Percentiles rank a stretch among this genome's conserved stretches.
Evolutionary conservation across 2,797 vertebrate species (phyloP).

Genomic region (Rhyacichthys aspro): DNA sequence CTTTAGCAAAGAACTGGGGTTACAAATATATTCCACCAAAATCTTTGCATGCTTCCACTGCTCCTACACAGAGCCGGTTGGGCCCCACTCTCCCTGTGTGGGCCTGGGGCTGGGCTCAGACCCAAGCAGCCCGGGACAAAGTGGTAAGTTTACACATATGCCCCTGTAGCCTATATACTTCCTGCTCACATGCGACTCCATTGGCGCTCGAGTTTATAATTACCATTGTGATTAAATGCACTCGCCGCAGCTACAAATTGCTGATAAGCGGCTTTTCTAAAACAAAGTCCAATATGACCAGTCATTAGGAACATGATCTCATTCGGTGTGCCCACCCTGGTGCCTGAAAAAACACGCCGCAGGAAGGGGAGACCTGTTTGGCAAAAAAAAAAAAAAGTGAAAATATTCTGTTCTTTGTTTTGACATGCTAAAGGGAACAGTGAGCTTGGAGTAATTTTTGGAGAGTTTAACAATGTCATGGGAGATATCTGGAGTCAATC

Average conservation of each 20-base stretch:
- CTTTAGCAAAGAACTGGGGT: conserved; percentile 68
- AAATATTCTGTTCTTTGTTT: neutral
- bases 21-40: conserved; percentile 22
- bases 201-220: conserved; percentile 50
- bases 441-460: conserved; percentile 7
- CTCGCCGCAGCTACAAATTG: conserved; percentile 54
- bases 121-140: conserved; percentile 48
- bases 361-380: conserved; percentile 12
- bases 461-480: neutral
- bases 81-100: conserved; percentile 58
- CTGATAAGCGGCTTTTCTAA: conserved; percentile 61
- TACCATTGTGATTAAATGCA: conserved; percentile 39
- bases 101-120: conserved; percentile 39
- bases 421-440: neutral
- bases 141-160: conserved; percentile 64
- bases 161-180: conserved; percentile 46
- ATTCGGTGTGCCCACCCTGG: conserved; percentile 20
- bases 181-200: conserved; percentile 48
- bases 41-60: conserved; percentile 16
- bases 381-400: conserved; percentile 3
- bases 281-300: conserved; percentile 36
- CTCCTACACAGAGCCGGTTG: conserved; percentile 35
- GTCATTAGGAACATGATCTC: conserved; percentile 56
- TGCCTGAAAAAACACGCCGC: conserved; percentile 35
- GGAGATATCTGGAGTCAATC: no score